Base-by-base conservation (phyloP, 2,113 vertebrate genomes). In the Atrichornis clamosus region DNA sequence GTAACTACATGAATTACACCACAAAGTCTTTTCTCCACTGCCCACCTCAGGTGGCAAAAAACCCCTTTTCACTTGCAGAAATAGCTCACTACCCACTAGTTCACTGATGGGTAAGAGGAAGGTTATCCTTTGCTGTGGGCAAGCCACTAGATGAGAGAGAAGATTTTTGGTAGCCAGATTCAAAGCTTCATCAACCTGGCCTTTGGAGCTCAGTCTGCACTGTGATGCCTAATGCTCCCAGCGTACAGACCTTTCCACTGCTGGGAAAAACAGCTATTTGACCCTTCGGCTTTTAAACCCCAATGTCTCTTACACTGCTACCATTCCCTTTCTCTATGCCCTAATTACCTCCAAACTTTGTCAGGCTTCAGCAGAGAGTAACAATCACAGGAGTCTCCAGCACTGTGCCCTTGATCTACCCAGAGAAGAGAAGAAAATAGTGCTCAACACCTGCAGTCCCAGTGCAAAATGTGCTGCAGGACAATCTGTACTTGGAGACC, bases 211-310 rank as follows among this genome's bases (percentile, higher is more conserved):
- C 2, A 1, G 52, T 6, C 52, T 10, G 11, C 18, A 19, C 1
- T 49, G 22, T 0, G 0, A 53, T 0, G 0, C 14, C 41, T 47
- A 52, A 17, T 0, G 0, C 6, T 27, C n/a, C 14, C 46, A 23
- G 33, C 24, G 32, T 39, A 50, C 14, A 73, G 30, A 47, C 13
- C 27, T 46, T 7, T 39, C 41, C 1, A 6, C 14, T 65, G 41
- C 32, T 30, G 33, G 27, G 9, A 60, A 78, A 77, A 44, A 21
- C 35, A 23, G 13, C 33, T 15, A 13, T 46, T 28, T 85, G 41
- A 85, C 7, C 56, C 50, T 79, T 59, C 22, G 64, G 7, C 30
- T 92, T 37, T 19, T 26, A 41, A 32, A 53, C 13, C 7, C 16
- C 42, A 44, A 37, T 15, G 5, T 22, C 9, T 62, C 41, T 56